Evolutionary conservation across 1,140 invertebrate species (phyloP).

Genomic region (Mactra quadrangularis): DNA sequence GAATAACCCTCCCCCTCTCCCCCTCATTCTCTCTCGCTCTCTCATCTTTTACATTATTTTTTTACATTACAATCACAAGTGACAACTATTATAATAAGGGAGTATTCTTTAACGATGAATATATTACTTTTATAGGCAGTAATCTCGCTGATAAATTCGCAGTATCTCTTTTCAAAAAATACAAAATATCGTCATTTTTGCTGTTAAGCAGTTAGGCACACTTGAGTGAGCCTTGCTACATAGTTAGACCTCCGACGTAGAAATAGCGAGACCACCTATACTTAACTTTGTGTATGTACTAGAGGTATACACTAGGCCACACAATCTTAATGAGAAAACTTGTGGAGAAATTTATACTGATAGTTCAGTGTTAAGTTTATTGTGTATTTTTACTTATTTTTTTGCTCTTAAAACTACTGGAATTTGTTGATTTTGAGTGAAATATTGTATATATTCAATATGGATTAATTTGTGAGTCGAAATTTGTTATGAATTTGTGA

Average conservation of each 20-base stretch:
- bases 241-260: constrained; percentile 47
- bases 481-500: no score
- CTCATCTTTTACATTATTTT: no score
- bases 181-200: constrained; percentile 42
- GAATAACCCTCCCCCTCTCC: no score
- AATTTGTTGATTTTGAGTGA: neutral
- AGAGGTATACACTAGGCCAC: constrained; percentile 19
- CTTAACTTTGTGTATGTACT: neutral
- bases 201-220: constrained; percentile 54
- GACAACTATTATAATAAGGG: constrained; percentile 11
- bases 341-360: neutral
- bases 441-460: neutral
- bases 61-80: no score
- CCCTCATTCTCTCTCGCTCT: no score
- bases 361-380: constrained; percentile 21
- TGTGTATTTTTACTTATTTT: neutral
- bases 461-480: no score
- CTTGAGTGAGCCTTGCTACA: constrained; percentile 35
- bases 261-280: constrained; percentile 52
- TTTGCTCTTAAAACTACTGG: neutral
- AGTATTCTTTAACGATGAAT: constrained; percentile 11
- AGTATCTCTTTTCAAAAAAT: constrained; percentile 41
- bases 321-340: neutral
- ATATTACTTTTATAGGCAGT: constrained; percentile 8
- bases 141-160: neutral